phyloP scores from a whole-genome alignment of 2,797 vertebrate genomes.

The Loris lydekkerianus region DNA sequence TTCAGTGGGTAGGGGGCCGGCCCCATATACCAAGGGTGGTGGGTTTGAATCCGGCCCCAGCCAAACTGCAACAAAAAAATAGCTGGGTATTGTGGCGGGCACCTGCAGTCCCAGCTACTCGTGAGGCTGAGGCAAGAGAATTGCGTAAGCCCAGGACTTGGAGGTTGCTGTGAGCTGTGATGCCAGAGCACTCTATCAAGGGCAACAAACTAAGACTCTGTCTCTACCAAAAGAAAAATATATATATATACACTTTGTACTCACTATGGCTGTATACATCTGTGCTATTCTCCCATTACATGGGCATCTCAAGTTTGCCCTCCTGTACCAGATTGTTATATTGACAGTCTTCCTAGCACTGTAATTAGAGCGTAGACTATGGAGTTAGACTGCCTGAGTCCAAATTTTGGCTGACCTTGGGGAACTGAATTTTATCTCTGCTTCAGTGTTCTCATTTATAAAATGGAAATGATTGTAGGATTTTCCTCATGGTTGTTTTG shows the following conservation, averaged over 20 bases:
- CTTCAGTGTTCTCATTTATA: neutral
- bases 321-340: neutral
- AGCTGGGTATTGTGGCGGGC: no score
- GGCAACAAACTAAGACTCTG: no score
- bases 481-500: conserved; percentile 6
- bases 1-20: no score
- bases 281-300: neutral
- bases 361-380: neutral
- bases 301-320: neutral
- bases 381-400: neutral
- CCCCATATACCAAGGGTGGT: no score
- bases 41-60: no score
- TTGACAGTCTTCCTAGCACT: neutral
- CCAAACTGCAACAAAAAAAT: no score
- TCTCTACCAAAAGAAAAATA: no score
- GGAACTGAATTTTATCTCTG: conserved; percentile 6
- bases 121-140: no score
- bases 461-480: conserved; percentile 44
- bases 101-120: no score
- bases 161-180: no score
- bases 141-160: no score
- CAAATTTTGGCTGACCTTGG: conserved; percentile 38
- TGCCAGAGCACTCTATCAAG: no score
- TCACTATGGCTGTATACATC: neutral
- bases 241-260: neutral